Evolutionary conservation across 2,888 invertebrate genomes (phyloP).

Genomic region (Brachyptera putata): DNA sequence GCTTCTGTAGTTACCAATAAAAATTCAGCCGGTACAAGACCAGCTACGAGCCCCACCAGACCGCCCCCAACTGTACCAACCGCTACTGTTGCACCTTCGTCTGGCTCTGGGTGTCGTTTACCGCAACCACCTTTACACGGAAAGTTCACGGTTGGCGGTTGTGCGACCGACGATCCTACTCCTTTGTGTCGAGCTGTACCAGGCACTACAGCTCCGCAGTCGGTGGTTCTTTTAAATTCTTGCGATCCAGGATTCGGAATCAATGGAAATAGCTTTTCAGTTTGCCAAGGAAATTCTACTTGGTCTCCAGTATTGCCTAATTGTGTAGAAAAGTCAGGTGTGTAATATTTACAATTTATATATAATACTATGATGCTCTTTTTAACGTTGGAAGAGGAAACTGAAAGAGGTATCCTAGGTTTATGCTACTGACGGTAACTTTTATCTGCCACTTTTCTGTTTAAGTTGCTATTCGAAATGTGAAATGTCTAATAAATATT

Average conservation of each 20-base stretch:
- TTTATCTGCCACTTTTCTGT: too few relatives aligned
- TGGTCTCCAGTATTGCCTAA: conserved; percentile 35
- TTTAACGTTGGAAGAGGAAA: too few relatives aligned
- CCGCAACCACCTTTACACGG: conserved; percentile 36
- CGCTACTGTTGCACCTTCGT: neutral
- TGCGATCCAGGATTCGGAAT: conserved; percentile 38
- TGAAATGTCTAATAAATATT: too few relatives aligned
- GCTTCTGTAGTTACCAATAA: neutral
- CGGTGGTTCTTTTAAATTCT: conserved; percentile 37
- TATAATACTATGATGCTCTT: too few relatives aligned
- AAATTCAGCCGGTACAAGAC: neutral
- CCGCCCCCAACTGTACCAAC: neutral
- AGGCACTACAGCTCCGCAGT: conserved; percentile 36
- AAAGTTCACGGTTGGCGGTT: conserved; percentile 36
- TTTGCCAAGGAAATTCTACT: conserved; percentile 36
- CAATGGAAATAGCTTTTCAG: conserved; percentile 35
- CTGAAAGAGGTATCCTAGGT: too few relatives aligned
- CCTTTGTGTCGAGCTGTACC: conserved; percentile 36
- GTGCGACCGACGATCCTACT: conserved; percentile 22
- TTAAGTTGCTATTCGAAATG: too few relatives aligned
- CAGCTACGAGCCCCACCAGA: neutral
- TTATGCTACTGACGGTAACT: too few relatives aligned
- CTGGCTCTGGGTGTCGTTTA: conserved; percentile 30
- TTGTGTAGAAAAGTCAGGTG: conserved; percentile 26
- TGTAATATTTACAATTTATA: neutral